Evolutionary conservation across 64 coral and sea anemone genomes (phyloP), one percentile per base, ranked within the genome.

Genomic region (Montipora efflorescens): DNA sequence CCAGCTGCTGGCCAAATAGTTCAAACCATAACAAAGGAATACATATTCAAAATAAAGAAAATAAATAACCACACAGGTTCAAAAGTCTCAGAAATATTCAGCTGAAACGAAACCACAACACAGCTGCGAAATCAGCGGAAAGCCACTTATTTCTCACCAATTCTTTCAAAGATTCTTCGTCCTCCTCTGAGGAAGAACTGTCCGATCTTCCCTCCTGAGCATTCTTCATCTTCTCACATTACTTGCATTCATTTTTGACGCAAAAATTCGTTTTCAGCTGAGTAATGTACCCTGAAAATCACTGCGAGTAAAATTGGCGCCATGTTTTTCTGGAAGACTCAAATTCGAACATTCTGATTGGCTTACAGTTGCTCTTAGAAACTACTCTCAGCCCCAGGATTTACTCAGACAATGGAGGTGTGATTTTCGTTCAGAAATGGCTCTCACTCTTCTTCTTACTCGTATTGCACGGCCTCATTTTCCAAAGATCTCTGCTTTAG

Each of bases 131-230:
- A 11, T 11, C 61, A 64, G 11, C 61, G 8, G 61, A 64, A 64
- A 76, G 59, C 48, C 8, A 70, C 15, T 67, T 21, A 64, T n/a
- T 84, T 55, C 77, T 96, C 57, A 97, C 95, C 92, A 97, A 51
- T 58, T 97, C 95, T 78, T 87, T 89, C 23, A 97, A 79, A 51
- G 89, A 78, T 91, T 88, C 89, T 73, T 97, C 93, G 12, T 94
- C 83, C 74, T 94, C 95, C 61, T 94, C 89, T 51, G 79, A 82
- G 72, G 67, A 48, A 16, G 76, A 88, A 8, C 48, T 46, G 12
- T 76, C 82, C 52, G 90, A 77, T 74, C 74, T 90, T 77, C 45
- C 91, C 18, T 79, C 66, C 53, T 77, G 52, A 36, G 87, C 53
- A 20, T 74, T 62, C 55, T 70, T 93, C 91, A 96, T 96, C 47